Conservation (phyloP, 2,113 vertebrate species). For the Tor tambroides region DNA sequence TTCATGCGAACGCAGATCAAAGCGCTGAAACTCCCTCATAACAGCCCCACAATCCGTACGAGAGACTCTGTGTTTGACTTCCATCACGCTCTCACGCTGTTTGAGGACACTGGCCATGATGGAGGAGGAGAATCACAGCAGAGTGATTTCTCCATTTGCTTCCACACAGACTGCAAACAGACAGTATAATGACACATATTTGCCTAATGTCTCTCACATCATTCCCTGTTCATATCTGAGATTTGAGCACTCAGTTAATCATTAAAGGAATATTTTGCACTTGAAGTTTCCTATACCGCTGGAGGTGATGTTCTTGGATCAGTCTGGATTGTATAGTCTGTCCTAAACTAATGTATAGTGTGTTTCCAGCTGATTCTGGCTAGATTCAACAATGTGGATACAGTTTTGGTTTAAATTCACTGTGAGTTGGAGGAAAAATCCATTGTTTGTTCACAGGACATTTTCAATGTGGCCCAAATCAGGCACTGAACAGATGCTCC, state of each 20-base stretch:
- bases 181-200: not conserved
- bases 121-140: not conserved
- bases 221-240: not conserved
- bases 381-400: conserved; percentile 1
- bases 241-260: not conserved
- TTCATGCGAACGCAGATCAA: not conserved
- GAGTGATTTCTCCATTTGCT: not conserved
- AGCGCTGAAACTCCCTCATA: not conserved
- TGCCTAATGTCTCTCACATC: not conserved
- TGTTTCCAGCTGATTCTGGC: not conserved
- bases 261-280: too few relatives aligned
- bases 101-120: not conserved
- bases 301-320: not conserved
- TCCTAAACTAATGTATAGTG: conserved; percentile 21
- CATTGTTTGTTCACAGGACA: not conserved
- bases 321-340: not conserved
- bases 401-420: not conserved
- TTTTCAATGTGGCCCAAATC: not conserved
- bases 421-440: not conserved
- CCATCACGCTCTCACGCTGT: not conserved
- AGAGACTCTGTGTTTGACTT: conserved; percentile 8
- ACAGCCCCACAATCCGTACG: not conserved
- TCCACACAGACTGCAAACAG: not conserved
- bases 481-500: too few relatives aligned
- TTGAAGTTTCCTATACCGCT: not conserved